Percentiles rank a stretch among this genome's conserved stretches.
phyloP scores from a whole-genome alignment of 2,797 vertebrate species.

The Myotis findleyi region DNA sequence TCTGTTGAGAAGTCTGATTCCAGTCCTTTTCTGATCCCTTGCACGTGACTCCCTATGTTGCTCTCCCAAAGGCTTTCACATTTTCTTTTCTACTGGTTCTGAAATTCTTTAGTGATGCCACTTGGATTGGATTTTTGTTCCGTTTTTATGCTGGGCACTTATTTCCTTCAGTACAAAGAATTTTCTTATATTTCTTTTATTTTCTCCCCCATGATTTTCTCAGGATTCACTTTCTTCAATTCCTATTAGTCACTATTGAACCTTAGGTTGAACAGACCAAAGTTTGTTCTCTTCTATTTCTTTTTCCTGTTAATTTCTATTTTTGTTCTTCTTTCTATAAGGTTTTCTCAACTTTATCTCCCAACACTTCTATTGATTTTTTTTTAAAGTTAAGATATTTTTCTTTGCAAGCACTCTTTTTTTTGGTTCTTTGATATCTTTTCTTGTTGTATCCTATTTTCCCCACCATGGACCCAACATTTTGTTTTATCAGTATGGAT shows the following conservation, averaged over 20 bases:
- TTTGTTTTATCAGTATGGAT: slow-evolving; percentile 28
- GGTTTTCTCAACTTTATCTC: slow-evolving; percentile 17
- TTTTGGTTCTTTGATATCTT: background rate
- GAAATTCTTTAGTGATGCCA: background rate
- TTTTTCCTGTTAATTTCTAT: background rate
- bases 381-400: background rate
- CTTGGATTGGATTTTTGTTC: background rate
- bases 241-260: background rate
- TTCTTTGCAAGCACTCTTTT: background rate
- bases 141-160: background rate
- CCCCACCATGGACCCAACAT: background rate
- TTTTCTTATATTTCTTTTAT: background rate
- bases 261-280: background rate
- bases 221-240: background rate
- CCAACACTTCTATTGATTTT: background rate
- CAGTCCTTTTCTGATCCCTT: background rate
- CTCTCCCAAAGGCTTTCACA: background rate
- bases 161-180: background rate
- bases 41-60: background rate
- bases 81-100: background rate
- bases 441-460: background rate
- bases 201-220: slow-evolving; percentile 7
- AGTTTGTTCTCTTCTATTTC: background rate
- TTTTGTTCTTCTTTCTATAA: background rate
- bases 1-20: background rate